phyloP scores from a whole-genome alignment of 1,140 invertebrate genomes.

The Drosophila prosaltans region DNA sequence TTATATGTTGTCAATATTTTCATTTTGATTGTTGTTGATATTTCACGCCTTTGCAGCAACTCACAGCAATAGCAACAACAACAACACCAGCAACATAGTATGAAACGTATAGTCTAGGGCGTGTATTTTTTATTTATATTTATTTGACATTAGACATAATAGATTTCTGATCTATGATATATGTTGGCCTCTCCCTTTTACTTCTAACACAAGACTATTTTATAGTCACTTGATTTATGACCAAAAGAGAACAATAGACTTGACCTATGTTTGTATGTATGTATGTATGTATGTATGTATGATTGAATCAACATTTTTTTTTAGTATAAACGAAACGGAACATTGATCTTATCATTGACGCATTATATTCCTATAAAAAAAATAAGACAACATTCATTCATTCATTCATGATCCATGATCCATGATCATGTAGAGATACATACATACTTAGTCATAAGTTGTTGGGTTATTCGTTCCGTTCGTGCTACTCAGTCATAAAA shows the following conservation, averaged over 20 bases:
- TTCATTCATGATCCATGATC: too few relatives aligned
- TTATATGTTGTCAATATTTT: slow-evolving; percentile 69
- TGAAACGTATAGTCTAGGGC: slow-evolving; percentile 33
- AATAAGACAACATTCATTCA: slow-evolving; percentile 35
- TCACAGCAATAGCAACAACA: slow-evolving; percentile 36
- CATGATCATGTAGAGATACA: too few relatives aligned
- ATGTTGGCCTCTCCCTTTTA: not conserved
- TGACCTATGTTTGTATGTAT: slow-evolving; percentile 29
- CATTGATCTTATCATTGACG: slow-evolving; percentile 3
- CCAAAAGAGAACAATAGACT: slow-evolving; percentile 33
- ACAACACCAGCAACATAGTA: slow-evolving; percentile 13
- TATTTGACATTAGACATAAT: slow-evolving; percentile 62
- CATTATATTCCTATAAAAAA: slow-evolving; percentile 1
- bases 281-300: not conserved
- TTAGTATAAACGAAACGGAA: slow-evolving; percentile 4
- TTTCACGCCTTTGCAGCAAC: slow-evolving; percentile 65
- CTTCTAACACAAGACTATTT: not conserved
- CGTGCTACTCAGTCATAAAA: not conserved
- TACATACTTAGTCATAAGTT: too few relatives aligned
- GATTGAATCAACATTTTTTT: slow-evolving; percentile 47
- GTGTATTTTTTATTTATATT: slow-evolving; percentile 37
- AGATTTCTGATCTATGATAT: slow-evolving; percentile 49
- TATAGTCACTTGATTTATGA: slow-evolving; percentile 50
- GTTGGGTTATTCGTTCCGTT: too few relatives aligned
- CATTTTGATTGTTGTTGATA: slow-evolving; percentile 68